Evolutionary conservation across 2,888 invertebrate species (phyloP).

Genomic region (Pammene aurita): DNA sequence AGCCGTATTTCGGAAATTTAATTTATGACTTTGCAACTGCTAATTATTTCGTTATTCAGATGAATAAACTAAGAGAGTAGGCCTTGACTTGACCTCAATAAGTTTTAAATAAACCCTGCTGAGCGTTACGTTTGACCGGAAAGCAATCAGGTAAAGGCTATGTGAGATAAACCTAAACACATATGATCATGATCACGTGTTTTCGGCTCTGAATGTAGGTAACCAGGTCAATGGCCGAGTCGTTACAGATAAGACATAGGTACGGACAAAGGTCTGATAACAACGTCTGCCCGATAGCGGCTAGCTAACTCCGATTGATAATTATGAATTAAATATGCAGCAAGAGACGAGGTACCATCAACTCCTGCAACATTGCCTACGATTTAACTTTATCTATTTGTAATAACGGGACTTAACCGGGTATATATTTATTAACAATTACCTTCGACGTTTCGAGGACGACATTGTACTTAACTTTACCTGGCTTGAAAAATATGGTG

Average conservation of each 20-base stretch:
- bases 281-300: conserved; percentile 6
- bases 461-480: no score
- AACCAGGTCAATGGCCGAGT: conserved; percentile 4
- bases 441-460: no score
- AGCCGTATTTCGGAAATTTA: no score
- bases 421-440: no score
- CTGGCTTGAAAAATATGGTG: no score
- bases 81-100: background rate
- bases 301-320: conserved; percentile 1
- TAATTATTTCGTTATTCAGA: no score
- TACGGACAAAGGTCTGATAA: conserved; percentile 16
- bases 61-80: no score
- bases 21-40: no score
- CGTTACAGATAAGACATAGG: conserved; percentile 14
- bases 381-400: no score
- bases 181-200: conserved; percentile 13
- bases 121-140: background rate
- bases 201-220: conserved; percentile 6
- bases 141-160: conserved; percentile 7
- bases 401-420: no score
- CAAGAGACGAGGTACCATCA: background rate
- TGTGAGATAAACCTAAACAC: background rate
- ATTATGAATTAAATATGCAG: background rate
- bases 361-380: no score
- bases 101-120: background rate